These are phyloP conservation scores for Drosophila seguyi DNA, from an alignment of 1,140 invertebrate genomes.

Conservation along the genomic window DNA sequence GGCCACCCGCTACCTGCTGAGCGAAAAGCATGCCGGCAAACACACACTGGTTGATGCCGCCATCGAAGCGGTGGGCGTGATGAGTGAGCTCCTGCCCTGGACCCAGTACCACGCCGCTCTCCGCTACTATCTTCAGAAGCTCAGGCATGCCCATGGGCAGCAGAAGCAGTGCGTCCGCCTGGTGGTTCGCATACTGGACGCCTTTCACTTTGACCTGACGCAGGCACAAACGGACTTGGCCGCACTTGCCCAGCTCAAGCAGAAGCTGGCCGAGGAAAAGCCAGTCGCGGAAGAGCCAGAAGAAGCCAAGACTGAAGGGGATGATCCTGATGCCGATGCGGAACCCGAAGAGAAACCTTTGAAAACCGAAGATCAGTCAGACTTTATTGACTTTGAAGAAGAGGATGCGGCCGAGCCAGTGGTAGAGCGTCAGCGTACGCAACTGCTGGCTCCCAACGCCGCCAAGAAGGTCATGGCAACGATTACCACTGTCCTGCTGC, in stretches of 20 bases:
- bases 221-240: constrained; percentile 86
- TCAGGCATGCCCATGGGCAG: constrained; percentile 89
- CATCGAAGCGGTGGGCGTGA: constrained; percentile 90
- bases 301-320: constrained; percentile 57
- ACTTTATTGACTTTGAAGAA: constrained; percentile 58
- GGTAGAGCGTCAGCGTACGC: constrained; percentile 60
- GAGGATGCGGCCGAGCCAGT: constrained; percentile 39
- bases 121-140: constrained; percentile 91
- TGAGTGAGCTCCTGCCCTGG: constrained; percentile 93
- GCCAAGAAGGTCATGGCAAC: constrained; percentile 91
- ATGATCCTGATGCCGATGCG: constrained; percentile 56
- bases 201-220: constrained; percentile 96
- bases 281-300: constrained; percentile 37
- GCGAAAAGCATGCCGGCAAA: constrained; percentile 91
- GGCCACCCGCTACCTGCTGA: constrained; percentile 91
- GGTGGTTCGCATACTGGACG: constrained; percentile 93
- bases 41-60: constrained; percentile 94
- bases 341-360: constrained; percentile 58
- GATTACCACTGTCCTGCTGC: constrained; percentile 87
- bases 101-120: constrained; percentile 93
- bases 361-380: constrained; percentile 45
- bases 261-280: constrained; percentile 26
- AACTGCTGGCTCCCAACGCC: constrained; percentile 87
- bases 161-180: constrained; percentile 94
- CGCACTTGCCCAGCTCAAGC: constrained; percentile 45